These are phyloP conservation scores for Pseudochirops cupreus DNA, from an alignment of 2,797 vertebrate genomes.

Conservation along the genomic window DNA sequence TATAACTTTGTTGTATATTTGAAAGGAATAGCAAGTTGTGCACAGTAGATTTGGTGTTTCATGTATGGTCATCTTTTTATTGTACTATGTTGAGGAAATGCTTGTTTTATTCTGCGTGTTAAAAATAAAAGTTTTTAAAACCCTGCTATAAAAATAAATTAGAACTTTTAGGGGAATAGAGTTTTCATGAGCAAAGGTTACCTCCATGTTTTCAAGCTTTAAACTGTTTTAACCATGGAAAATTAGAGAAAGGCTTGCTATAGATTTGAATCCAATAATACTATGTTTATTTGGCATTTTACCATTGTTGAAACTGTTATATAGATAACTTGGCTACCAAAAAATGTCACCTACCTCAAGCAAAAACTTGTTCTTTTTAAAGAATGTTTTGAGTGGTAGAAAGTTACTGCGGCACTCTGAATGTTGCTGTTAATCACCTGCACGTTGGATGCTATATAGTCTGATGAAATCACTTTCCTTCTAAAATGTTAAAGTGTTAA, in stretches of 20 bases:
- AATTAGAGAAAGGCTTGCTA: not conserved
- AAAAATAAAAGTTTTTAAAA: not conserved
- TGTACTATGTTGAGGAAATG: not conserved
- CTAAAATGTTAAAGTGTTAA: not conserved
- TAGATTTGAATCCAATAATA: not conserved
- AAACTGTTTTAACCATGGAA: not conserved
- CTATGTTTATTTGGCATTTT: not conserved
- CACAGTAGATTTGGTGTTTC: not conserved
- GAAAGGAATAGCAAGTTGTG: not conserved
- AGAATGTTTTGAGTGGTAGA: not conserved
- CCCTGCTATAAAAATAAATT: too few species aligned
- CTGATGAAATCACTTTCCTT: not conserved
- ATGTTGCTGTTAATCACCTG: not conserved
- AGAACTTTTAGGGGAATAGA: not conserved
- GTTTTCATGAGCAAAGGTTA: not conserved
- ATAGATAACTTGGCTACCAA: not conserved
- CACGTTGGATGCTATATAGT: not conserved
- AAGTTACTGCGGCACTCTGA: not conserved
- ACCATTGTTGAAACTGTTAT: not conserved
- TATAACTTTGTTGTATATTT: not conserved
- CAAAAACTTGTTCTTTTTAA: not conserved
- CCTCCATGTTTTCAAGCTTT: not conserved
- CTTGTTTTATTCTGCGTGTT: not conserved
- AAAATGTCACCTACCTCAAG: not conserved
- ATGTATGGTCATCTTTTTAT: not conserved